A percentile compares a stretch with the other conserved stretches of the same genome.
Evolutionary conservation across 2,113 vertebrate genomes (phyloP).

Genomic region (Indri indri): DNA sequence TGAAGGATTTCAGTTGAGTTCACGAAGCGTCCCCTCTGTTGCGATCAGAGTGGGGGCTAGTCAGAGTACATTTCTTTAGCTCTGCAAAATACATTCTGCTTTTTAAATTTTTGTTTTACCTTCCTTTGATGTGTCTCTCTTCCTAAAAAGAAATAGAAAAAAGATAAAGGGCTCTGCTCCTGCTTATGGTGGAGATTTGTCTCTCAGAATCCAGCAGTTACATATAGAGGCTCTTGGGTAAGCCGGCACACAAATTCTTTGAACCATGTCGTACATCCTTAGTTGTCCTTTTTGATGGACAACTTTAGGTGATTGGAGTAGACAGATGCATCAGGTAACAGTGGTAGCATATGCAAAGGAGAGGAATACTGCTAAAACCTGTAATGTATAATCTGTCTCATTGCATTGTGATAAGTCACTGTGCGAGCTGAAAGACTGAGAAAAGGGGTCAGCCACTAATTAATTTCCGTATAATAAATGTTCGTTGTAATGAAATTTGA

Average conservation of each 20-base stretch:
- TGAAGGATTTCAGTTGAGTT: neutral
- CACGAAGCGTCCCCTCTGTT: neutral
- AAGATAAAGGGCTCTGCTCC: neutral
- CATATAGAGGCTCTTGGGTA: neutral
- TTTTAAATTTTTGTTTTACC: neutral
- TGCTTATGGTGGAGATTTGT: neutral
- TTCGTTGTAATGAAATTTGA: conserved; percentile 16
- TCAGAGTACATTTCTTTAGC: neutral
- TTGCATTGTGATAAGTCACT: neutral
- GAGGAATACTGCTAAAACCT: neutral
- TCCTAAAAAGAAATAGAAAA: neutral
- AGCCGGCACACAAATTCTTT: neutral
- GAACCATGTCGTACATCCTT: neutral
- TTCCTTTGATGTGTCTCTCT: neutral
- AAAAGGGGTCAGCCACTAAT: neutral
- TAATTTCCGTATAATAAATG: neutral
- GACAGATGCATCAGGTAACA: neutral
- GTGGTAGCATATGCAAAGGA: neutral
- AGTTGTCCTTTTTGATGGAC: neutral
- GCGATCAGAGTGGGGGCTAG: neutral
- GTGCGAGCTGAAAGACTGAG: neutral
- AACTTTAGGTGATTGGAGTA: neutral
- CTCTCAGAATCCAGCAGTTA: neutral
- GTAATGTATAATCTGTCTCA: neutral
- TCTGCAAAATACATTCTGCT: neutral